Conservation (phyloP, 92 coral and sea anemone species). For the Parazoanthus atlanticus region DNA sequence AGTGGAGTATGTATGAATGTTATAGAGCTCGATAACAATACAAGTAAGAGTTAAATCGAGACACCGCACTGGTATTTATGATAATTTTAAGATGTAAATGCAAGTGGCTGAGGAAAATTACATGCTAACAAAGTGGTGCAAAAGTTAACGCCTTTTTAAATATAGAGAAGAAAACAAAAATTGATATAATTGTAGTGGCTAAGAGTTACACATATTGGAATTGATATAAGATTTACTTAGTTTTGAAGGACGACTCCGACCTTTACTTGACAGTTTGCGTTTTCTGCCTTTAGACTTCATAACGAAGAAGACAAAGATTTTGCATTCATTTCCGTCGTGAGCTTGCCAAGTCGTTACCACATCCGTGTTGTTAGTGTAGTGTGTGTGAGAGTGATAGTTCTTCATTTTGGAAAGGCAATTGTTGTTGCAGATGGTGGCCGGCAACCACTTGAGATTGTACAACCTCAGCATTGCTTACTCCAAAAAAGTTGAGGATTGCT, state of each 20-base stretch:
- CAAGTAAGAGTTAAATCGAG: no score
- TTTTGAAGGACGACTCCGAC: neutral
- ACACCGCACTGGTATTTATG: no score
- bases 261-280: conserved; percentile 3
- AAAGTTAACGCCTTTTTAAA: neutral
- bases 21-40: no score
- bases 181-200: neutral
- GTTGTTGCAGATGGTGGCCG: conserved; percentile 20
- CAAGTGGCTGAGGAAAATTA: no score
- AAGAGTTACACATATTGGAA: neutral
- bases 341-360: conserved; percentile 5
- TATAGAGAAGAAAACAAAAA: neutral
- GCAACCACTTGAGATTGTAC: conserved; percentile 4
- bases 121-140: no score
- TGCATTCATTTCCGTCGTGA: conserved; percentile 10
- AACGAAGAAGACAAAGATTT: neutral
- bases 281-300: neutral
- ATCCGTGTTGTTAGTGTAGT: conserved; percentile 15
- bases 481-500: conserved; percentile 20
- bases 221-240: neutral
- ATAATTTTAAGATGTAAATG: no score
- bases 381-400: conserved; percentile 5
- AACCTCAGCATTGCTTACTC: conserved; percentile 13
- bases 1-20: neutral
- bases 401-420: conserved; percentile 4